Conservation (phyloP, 2,113 vertebrate genomes). For the Chloropsis hardwickii region DNA sequence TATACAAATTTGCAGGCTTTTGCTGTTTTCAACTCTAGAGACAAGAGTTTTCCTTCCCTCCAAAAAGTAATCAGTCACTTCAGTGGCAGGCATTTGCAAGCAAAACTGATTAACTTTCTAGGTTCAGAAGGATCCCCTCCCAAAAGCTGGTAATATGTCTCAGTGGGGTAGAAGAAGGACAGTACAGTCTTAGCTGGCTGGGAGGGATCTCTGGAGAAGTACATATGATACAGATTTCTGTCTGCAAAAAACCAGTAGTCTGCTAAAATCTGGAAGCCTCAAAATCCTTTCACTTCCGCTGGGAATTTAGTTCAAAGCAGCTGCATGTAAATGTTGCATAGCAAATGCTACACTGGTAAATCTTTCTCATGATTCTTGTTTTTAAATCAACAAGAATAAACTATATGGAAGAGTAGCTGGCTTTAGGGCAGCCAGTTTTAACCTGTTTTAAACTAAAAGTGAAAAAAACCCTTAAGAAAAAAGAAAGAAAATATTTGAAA, state of each 20-base stretch:
- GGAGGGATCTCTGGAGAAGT: conserved; percentile 29
- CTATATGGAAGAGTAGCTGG: neutral
- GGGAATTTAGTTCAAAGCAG: conserved; percentile 64
- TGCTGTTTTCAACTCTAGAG: neutral
- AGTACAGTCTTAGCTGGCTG: neutral
- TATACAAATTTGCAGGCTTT: neutral
- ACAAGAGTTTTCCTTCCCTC: neutral
- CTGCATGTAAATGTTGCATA: conserved; percentile 33
- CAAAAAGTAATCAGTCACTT: neutral
- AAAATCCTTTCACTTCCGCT: conserved; percentile 52
- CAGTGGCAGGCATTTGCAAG: neutral
- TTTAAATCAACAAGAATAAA: conserved; percentile 37
- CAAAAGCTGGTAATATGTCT: neutral
- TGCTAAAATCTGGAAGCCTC: conserved; percentile 34
- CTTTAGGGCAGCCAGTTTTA: neutral
- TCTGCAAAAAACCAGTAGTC: neutral
- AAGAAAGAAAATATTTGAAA: neutral
- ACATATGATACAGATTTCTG: conserved; percentile 4
- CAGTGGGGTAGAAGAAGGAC: neutral
- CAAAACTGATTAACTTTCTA: conserved; percentile 36
- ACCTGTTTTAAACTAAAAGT: neutral
- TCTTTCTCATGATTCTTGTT: conserved; percentile 10
- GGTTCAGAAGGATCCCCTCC: neutral
- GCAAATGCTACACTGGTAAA: neutral
- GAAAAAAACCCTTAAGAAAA: neutral